Evolutionary conservation across 2,888 invertebrate species (phyloP), one percentile per base, ranked within the genome.

Genomic region (Dryobotodes eremita): DNA sequence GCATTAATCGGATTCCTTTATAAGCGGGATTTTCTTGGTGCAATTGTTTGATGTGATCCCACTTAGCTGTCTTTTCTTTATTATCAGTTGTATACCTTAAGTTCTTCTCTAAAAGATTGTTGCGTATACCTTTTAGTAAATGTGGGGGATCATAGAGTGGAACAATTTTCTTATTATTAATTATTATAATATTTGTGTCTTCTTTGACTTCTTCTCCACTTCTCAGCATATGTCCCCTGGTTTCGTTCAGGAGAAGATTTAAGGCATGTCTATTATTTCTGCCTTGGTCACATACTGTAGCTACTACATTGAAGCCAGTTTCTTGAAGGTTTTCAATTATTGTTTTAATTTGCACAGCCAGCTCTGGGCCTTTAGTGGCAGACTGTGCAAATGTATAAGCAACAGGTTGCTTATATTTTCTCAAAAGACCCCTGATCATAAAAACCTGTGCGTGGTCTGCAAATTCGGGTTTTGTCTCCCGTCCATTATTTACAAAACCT

Each of bases 401-500:
- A 13, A 89, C 71, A 6, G 86, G 83, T 71, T 89, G 88, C n/a
- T 89, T 89, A 70, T 88, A 87, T 53, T 91, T 91, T 83, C 86
- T 87, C 23, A 85, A 55, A 7, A 89, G 26, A 8, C 89, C 88
- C 46, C 75, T 70, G 6, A 82, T 61, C 82, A 79, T 79, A 48
- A 84, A 82, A 0, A 82, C 82, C 26, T 74, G 82, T 23, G 69
- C 79, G 36, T 84, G 79, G 66, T 82, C 82, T 36, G 79, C 73
- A 61, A 66, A 76, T 36, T 82, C 75, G 13, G 15, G 61, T 61
- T 31, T 50, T 75, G 53, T 79, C 26, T 79, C 48, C 4, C 61
- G n/a, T 3, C 79, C 79, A 69, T 82, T 79, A n/a, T 36, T 64
- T 0, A 74, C 74, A 76, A 83, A 82, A 50, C 79, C 76, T 31